Conservation (phyloP, 2,797 vertebrate genomes). For the Lithobates pipiens region DNA sequence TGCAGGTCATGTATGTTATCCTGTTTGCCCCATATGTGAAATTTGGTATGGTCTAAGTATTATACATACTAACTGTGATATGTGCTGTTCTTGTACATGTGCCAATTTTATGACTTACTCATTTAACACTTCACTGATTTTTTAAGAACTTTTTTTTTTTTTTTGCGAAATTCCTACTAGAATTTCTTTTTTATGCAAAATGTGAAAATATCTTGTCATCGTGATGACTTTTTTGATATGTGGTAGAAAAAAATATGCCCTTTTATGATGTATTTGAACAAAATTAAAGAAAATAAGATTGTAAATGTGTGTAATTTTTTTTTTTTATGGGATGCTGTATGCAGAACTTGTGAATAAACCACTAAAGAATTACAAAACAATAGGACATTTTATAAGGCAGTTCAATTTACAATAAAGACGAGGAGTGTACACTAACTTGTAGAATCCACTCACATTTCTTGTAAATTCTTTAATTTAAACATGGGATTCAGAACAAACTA, state of each 20-base stretch:
- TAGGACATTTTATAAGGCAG: too few species aligned
- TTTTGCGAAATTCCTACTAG: constrained; percentile 80
- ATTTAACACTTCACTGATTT: constrained; percentile 78
- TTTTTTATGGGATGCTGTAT: neutral
- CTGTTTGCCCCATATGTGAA: constrained; percentile 71
- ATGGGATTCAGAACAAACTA: too few species aligned
- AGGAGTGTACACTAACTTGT: too few species aligned
- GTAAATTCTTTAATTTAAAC: too few species aligned
- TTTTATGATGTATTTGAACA: constrained; percentile 80
- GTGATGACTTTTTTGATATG: constrained; percentile 85
- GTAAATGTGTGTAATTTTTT: constrained; percentile 53
- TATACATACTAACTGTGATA: constrained; percentile 73
- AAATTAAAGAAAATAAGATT: constrained; percentile 81
- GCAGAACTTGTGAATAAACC: neutral
- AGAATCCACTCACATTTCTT: too few species aligned
- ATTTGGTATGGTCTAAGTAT: constrained; percentile 73
- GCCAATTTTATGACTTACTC: constrained; percentile 74
- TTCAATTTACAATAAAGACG: too few species aligned
- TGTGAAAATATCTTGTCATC: constrained; percentile 69
- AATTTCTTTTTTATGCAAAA: constrained; percentile 68
- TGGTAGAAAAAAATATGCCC: constrained; percentile 72
- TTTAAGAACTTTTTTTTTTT: constrained; percentile 68
- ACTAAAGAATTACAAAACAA: too few species aligned
- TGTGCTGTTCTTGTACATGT: constrained; percentile 75
- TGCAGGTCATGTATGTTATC: neutral